Conservation (phyloP, 2,888 invertebrate species). For the Uloborus plumipes region DNA sequence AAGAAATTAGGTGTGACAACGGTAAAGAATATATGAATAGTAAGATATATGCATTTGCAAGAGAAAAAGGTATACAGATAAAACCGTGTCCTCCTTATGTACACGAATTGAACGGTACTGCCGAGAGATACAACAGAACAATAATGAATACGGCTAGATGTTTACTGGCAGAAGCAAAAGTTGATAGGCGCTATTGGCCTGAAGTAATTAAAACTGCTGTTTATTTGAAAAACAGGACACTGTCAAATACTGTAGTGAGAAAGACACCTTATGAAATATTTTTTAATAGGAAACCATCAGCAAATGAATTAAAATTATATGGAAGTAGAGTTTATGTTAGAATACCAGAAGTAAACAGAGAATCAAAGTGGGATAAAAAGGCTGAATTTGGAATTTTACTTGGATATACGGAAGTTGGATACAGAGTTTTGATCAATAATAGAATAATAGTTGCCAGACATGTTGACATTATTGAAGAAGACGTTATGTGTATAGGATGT, state of each 20-base stretch:
- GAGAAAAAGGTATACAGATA: background rate
- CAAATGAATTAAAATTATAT: background rate
- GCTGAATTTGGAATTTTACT: constrained; percentile 7
- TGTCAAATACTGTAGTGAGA: background rate
- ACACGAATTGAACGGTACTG: background rate
- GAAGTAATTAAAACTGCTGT: background rate
- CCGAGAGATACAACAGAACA: background rate
- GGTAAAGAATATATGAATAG: background rate
- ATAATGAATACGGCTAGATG: background rate
- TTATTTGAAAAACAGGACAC: background rate
- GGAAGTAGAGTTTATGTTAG: background rate
- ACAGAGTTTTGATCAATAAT: constrained; percentile 1
- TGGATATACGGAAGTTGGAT: constrained; percentile 6
- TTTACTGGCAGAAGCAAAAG: constrained; percentile 1
- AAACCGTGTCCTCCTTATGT: background rate
- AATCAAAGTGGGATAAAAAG: background rate
- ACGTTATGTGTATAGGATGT: background rate
- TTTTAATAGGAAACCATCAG: background rate
- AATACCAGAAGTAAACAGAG: background rate
- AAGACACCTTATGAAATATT: constrained; percentile 4
- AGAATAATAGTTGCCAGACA: constrained; percentile 1
- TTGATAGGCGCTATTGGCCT: background rate
- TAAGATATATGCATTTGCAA: background rate
- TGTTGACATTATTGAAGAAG: constrained; percentile 8
- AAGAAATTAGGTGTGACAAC: background rate